These are phyloP conservation scores for Heteromurus nitidus DNA, from an alignment of 2,888 invertebrate species.

Conservation along the genomic window DNA sequence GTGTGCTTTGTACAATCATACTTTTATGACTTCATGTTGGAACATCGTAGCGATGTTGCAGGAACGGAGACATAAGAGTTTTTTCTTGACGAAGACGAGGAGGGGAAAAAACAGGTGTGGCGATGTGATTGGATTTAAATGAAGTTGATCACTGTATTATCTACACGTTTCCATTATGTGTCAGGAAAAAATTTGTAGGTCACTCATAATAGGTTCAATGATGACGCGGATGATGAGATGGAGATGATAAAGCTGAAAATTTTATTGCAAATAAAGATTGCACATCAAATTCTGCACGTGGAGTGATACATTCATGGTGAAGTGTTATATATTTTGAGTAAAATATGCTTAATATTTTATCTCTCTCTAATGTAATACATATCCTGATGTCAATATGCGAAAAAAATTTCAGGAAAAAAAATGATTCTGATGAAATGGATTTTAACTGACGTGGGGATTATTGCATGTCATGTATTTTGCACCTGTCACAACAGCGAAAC, in stretches of 20 bases:
- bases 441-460: slow-evolving; percentile 9
- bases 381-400: no score
- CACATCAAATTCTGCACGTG: neutral
- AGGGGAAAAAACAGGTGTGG: slow-evolving; percentile 55
- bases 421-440: no score
- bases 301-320: neutral
- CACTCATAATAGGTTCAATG: slow-evolving; percentile 40
- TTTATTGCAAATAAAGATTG: slow-evolving; percentile 17
- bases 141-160: slow-evolving; percentile 32
- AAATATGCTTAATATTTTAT: neutral
- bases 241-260: slow-evolving; percentile 19
- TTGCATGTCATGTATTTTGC: slow-evolving; percentile 22
- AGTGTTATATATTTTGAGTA: neutral
- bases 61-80: no score
- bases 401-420: no score
- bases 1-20: neutral
- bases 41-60: no score
- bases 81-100: slow-evolving; percentile 25
- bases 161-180: slow-evolving; percentile 30
- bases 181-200: slow-evolving; percentile 48
- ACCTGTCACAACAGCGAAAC: slow-evolving; percentile 52
- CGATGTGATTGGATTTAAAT: slow-evolving; percentile 55
- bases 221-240: neutral
- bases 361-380: neutral
- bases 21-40: no score